These are phyloP conservation scores for Sacculina carcini DNA, from an alignment of 2,888 invertebrate species.

Conservation along the genomic window DNA sequence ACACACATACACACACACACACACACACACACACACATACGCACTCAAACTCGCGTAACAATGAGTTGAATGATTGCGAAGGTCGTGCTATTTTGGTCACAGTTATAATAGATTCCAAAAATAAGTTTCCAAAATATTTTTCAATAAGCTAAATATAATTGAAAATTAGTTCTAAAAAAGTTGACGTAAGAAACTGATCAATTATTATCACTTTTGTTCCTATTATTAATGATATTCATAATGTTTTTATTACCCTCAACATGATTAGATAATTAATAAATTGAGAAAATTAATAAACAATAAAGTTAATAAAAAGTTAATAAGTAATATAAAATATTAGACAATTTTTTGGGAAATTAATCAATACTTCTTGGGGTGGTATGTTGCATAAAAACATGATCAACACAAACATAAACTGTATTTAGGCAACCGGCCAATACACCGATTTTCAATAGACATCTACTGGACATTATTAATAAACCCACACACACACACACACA, in stretches of 20 bases:
- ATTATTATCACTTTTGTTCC: too few species aligned
- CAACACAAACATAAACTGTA: too few species aligned
- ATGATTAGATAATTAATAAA: background rate
- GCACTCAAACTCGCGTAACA: background rate
- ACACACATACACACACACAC: constrained; percentile 3
- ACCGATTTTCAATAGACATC: background rate
- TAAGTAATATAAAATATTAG: background rate
- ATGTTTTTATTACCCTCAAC: background rate
- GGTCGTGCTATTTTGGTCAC: too few species aligned
- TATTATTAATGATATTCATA: too few species aligned
- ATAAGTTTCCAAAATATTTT: background rate
- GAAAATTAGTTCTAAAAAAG: too few species aligned
- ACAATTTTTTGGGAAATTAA: background rate
- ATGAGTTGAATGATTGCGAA: too few species aligned
- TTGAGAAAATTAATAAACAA: background rate
- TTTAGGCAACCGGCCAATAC: background rate
- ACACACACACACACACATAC: constrained; percentile 2
- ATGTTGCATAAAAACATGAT: too few species aligned
- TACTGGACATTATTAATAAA: background rate
- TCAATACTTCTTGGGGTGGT: background rate
- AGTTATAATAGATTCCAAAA: background rate
- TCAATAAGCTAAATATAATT: too few species aligned
- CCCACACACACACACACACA: constrained; percentile 1
- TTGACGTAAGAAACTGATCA: too few species aligned
- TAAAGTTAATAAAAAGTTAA: background rate